A percentile compares a stretch with the other conserved stretches of the same genome.
Conservation (phyloP, 2,888 invertebrate species). For the Dastarcus helophoroides region DNA sequence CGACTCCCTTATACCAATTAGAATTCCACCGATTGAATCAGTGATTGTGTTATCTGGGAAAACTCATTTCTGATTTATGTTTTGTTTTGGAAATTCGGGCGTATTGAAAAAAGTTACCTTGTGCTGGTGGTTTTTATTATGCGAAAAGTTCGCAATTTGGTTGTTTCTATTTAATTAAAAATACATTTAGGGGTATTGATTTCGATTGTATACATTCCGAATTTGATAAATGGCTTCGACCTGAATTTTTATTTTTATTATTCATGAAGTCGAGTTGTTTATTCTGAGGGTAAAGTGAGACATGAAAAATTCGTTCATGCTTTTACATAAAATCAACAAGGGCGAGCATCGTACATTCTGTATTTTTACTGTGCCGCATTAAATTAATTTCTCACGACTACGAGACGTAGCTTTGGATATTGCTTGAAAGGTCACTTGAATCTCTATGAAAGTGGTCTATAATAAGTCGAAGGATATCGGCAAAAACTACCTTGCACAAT, state of each 20-base stretch:
- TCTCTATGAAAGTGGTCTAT: too few species aligned
- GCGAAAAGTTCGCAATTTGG: constrained; percentile 9
- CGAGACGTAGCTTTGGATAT: too few species aligned
- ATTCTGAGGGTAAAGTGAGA: constrained; percentile 27
- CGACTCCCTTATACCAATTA: constrained; percentile 35
- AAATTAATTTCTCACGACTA: too few species aligned
- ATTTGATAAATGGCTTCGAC: constrained; percentile 23
- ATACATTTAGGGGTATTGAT: constrained; percentile 9
- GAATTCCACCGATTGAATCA: constrained; percentile 37
- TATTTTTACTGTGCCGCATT: too few species aligned
- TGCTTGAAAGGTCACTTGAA: too few species aligned
- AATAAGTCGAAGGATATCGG: too few species aligned
- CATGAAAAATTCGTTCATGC: constrained; percentile 33
- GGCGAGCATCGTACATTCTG: too few species aligned
- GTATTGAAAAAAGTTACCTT: constrained; percentile 4
- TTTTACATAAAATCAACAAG: constrained; percentile 33
- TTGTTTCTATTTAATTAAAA: constrained; percentile 9
- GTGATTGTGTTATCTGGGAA: constrained; percentile 29
- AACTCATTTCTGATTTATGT: constrained; percentile 22
- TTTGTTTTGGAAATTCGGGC: constrained; percentile 18
- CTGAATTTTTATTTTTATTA: constrained; percentile 28
- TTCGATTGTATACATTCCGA: constrained; percentile 8
- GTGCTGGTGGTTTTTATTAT: constrained; percentile 9
- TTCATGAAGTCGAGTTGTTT: constrained; percentile 22
- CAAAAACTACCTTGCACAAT: too few species aligned